phyloP scores from a whole-genome alignment of 2,113 vertebrate genomes.

The Paracanthobrama guichenoti region DNA sequence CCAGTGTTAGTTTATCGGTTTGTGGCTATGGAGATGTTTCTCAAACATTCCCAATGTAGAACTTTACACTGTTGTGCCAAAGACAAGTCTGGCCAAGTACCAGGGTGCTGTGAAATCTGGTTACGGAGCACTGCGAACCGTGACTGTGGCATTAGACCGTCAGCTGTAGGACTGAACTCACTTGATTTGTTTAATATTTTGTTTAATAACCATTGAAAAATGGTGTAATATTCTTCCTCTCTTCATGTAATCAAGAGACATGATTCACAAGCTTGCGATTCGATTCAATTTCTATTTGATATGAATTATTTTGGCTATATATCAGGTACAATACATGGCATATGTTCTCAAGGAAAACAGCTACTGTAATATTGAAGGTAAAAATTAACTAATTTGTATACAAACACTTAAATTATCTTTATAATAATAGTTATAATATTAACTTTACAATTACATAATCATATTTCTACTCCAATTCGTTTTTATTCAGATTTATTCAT shows the following conservation, averaged over 20 bases:
- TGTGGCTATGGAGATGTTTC: neutral
- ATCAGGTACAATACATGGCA: too few species aligned
- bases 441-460: too few species aligned
- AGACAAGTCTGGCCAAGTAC: conserved; percentile 50
- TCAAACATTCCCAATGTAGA: conserved; percentile 50
- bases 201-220: neutral
- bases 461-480: too few species aligned
- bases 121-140: conserved; percentile 52
- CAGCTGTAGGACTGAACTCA: neutral
- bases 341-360: too few species aligned
- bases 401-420: too few species aligned
- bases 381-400: too few species aligned
- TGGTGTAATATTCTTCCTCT: neutral
- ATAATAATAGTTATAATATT: too few species aligned
- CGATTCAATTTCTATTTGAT: too few species aligned
- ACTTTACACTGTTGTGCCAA: conserved; percentile 60
- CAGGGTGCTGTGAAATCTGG: conserved; percentile 48
- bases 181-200: neutral
- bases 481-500: too few species aligned
- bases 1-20: neutral
- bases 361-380: too few species aligned
- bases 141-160: neutral
- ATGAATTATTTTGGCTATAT: too few species aligned
- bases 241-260: neutral
- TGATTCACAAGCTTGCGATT: too few species aligned